Base-by-base conservation (phyloP, 1,140 invertebrate species). In the Brachystomella parvula region DNA sequence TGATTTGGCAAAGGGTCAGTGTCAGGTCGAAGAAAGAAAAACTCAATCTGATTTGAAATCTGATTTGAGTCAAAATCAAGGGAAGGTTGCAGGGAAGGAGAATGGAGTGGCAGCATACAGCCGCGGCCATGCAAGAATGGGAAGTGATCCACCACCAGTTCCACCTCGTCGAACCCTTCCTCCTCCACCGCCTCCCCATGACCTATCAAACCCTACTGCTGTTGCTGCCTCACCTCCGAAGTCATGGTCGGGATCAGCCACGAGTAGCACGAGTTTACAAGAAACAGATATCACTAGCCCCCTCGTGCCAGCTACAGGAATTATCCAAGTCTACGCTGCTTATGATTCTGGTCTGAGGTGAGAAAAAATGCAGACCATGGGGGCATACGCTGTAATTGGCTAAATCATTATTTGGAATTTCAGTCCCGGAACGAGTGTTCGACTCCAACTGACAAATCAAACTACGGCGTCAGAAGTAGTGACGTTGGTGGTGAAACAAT, bases 281-380 rank as follows among this genome's bases (percentile, higher is more conserved):
- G 49, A 53, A 53, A 53, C 49, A 6, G 49, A 53, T 6, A 53
- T 53, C 24, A 59, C 57, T 9, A 59, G 26, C 2, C 26, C 30
- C 26, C 9, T 59, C 24, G 30, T 59, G 6, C 30, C 30, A 12
- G 3, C 30, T 9, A 59, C 57, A 12, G 60, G 32, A n/a, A 47
- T 59, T 59, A 59, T 67, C 28, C 79, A 87, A 78, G 92, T 98
- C 28, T 96, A 89, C 76, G 92, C 92, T 0, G 93, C 94, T 2
- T 98, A 97, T 76, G 90, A 96, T 71, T 96, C 92, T 0, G 94
- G 94, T 28, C 77, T 97, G 65, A n/a, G n/a, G n/a, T n/a, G n/a
- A n/a, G n/a, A n/a, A n/a, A n/a, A n/a, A n/a, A n/a, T n/a, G n/a
- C n/a, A n/a, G n/a, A n/a, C n/a, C n/a, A n/a, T n/a, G n/a, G n/a